Percentiles rank a stretch among this genome's conserved stretches.
Conservation (phyloP, 2,113 vertebrate species). For the Tupaia tana region DNA sequence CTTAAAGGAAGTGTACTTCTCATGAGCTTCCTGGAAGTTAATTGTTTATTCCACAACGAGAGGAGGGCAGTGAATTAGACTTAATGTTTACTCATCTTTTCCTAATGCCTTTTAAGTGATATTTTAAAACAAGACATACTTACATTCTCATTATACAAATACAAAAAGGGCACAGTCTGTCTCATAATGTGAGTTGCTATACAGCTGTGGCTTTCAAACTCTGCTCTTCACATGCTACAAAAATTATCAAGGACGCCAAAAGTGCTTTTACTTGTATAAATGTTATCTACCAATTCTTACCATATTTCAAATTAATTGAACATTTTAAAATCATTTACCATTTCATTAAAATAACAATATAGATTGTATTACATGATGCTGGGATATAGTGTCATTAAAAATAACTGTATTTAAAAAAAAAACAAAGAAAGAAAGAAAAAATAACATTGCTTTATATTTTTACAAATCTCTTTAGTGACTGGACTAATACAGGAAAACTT, state of each 20-base stretch:
- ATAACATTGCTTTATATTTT: background rate
- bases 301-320: background rate
- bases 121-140: background rate
- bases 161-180: background rate
- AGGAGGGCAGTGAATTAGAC: constrained; percentile 10
- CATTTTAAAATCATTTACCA: background rate
- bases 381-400: background rate
- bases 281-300: background rate
- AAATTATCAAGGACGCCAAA: background rate
- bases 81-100: background rate
- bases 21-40: background rate
- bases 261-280: background rate
- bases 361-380: background rate
- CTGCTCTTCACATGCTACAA: background rate
- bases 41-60: background rate
- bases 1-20: background rate
- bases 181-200: background rate
- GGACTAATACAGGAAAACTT: background rate
- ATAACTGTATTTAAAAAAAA: background rate
- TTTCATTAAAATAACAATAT: background rate
- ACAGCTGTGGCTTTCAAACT: background rate
- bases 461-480: background rate
- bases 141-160: background rate
- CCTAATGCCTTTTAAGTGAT: background rate
- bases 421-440: background rate